Conservation (phyloP, 2,113 vertebrate species). For the Myotis lucifugus region DNA sequence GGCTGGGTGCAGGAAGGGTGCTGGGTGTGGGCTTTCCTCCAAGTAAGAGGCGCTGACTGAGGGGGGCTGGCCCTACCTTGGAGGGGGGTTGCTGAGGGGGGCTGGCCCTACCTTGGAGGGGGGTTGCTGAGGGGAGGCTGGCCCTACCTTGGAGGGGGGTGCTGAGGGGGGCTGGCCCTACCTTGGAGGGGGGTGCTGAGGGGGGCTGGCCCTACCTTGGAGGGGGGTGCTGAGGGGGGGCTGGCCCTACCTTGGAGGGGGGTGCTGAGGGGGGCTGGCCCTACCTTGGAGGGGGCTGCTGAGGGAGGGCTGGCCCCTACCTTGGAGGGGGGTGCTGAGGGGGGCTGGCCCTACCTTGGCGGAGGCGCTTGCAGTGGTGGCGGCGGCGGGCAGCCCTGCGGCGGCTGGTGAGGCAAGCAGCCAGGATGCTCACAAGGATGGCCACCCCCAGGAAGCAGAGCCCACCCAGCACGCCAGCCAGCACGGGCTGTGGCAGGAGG, state of each 20-base stretch:
- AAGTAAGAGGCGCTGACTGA: neutral
- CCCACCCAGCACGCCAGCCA: conserved; percentile 93
- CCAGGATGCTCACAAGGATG: conserved; percentile 91
- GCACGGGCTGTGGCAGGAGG: conserved; percentile 90
- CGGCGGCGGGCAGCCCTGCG: conserved; percentile 81
- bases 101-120: conserved; percentile 81
- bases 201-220: conserved; percentile 79
- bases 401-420: conserved; percentile 92
- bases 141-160: conserved; percentile 84
- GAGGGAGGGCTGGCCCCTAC: conserved; percentile 63
- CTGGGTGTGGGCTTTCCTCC: neutral
- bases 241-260: conserved; percentile 82
- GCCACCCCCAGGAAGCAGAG: conserved; percentile 94
- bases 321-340: conserved; percentile 77
- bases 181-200: conserved; percentile 80
- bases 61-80: conserved; percentile 79
- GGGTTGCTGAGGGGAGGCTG: conserved; percentile 37
- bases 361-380: conserved; percentile 78
- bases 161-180: conserved; percentile 43
- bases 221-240: conserved; percentile 56
- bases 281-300: conserved; percentile 83
- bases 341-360: conserved; percentile 79
- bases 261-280: neutral
- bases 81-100: conserved; percentile 60
- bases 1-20: neutral